Evolutionary conservation across 2,797 vertebrate genomes (phyloP).

Genomic region (Peromyscus eremicus): DNA sequence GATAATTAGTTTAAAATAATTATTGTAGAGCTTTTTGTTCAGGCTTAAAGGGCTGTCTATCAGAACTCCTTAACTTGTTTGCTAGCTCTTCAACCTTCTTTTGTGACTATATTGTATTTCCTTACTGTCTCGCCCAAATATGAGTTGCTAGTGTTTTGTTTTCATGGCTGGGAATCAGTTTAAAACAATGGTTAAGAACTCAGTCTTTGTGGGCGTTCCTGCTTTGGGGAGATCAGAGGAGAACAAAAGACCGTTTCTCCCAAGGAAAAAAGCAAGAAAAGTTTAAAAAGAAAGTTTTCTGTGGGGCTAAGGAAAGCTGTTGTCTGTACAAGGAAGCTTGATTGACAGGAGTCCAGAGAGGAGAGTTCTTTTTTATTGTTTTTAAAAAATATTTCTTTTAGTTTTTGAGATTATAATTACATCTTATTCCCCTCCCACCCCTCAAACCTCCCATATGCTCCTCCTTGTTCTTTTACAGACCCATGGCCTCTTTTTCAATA

Average conservation of each 20-base stretch:
- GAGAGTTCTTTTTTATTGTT: not conserved
- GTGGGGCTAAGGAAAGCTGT: not conserved
- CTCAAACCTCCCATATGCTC: not conserved
- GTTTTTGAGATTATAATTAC: not conserved
- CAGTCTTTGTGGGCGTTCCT: not conserved
- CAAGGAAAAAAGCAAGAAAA: not conserved
- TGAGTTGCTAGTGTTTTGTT: slow-evolving; percentile 34
- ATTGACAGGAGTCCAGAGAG: slow-evolving; percentile 30
- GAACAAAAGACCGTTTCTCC: not conserved
- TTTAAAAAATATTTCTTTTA: not conserved
- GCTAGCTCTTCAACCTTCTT: slow-evolving; percentile 38
- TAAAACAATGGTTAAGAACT: slow-evolving; percentile 44
- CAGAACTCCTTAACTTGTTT: slow-evolving; percentile 50
- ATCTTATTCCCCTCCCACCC: not conserved
- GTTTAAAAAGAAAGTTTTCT: not conserved
- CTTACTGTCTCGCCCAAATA: slow-evolving; percentile 20
- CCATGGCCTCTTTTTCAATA: not conserved
- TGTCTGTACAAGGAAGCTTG: not conserved
- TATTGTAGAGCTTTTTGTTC: slow-evolving; percentile 36
- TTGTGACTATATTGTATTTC: slow-evolving; percentile 26
- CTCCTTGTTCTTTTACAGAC: not conserved
- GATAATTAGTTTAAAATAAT: slow-evolving; percentile 60
- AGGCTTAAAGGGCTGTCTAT: slow-evolving; percentile 39
- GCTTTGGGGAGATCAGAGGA: slow-evolving; percentile 6
- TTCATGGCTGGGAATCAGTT: slow-evolving; percentile 21